These are phyloP conservation scores for Eulemur albifrons DNA, from an alignment of 2,797 vertebrate species.

Conservation along the genomic window DNA sequence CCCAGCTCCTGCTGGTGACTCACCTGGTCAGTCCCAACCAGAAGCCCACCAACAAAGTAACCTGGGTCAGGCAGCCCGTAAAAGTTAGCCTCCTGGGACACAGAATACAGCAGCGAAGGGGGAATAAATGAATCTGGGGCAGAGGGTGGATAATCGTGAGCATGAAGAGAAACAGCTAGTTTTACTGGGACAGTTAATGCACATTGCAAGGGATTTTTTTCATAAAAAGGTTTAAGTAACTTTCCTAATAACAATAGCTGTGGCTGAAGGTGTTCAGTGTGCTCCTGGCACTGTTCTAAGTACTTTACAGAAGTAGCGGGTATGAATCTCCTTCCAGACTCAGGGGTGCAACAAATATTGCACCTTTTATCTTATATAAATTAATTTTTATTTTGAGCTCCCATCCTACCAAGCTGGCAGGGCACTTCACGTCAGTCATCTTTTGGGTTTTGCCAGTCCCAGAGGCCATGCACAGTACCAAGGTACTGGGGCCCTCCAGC, in stretches of 20 bases:
- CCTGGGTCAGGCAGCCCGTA: background rate
- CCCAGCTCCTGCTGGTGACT: background rate
- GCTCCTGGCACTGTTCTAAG: background rate
- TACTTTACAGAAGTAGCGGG: background rate
- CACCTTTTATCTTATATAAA: background rate
- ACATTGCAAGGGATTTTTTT: background rate
- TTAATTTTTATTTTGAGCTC: background rate
- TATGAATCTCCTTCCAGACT: background rate
- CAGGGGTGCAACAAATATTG: background rate
- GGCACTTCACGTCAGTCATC: background rate
- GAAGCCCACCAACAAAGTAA: background rate
- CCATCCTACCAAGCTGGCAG: background rate
- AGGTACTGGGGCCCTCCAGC: background rate
- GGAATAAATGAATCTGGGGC: background rate
- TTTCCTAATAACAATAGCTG: background rate
- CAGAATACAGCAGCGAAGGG: background rate
- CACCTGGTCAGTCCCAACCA: background rate
- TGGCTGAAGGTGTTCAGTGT: background rate
- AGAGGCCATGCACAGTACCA: background rate
- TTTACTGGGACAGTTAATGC: background rate
- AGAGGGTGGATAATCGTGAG: background rate
- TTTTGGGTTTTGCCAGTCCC: background rate
- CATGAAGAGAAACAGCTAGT: background rate
- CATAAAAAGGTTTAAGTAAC: background rate
- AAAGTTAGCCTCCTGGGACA: background rate